phyloP scores from a whole-genome alignment of 2,113 vertebrate genomes.

The Istiophorus platypterus region DNA sequence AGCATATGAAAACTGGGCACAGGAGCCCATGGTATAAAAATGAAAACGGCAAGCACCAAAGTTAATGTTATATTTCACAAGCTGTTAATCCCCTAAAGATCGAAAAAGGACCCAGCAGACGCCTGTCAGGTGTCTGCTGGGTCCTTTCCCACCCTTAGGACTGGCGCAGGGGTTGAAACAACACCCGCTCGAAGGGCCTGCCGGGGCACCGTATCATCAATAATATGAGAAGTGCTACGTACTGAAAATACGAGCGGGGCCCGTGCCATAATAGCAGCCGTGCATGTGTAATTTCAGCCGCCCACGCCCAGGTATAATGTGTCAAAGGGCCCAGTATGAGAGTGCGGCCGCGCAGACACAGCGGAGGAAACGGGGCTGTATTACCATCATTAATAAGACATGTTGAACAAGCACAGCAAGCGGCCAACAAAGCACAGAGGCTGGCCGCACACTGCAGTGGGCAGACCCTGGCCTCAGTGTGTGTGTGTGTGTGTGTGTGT shows the following conservation, averaged over 20 bases:
- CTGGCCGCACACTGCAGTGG: constrained; percentile 62
- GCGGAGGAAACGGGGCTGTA: constrained; percentile 66
- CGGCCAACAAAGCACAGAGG: constrained; percentile 75
- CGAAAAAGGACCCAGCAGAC: constrained; percentile 11
- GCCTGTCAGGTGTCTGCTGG: constrained; percentile 30
- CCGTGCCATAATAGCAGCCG: constrained; percentile 30
- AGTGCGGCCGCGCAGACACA: constrained; percentile 50
- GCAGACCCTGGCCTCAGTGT: constrained; percentile 36
- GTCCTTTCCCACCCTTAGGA: constrained; percentile 21
- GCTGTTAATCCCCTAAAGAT: not conserved
- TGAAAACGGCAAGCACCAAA: not conserved
- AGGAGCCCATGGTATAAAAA: not conserved
- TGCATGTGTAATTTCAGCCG: constrained; percentile 49
- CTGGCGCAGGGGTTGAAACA: constrained; percentile 34
- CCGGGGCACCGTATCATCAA: constrained; percentile 46
- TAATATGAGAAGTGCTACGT: constrained; percentile 39
- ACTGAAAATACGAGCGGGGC: constrained; percentile 38
- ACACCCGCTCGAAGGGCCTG: constrained; percentile 34
- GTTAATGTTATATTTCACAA: not conserved
- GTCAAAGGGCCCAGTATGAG: constrained; percentile 66
- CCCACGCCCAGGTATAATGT: constrained; percentile 52
- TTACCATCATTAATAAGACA: constrained; percentile 73
- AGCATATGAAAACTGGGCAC: constrained; percentile 1
- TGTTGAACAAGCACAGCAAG: constrained; percentile 61
- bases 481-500: not conserved